A percentile compares a stretch with the other conserved stretches of the same genome.
Evolutionary conservation across 2,888 invertebrate genomes (phyloP).

Genomic region (Drosophila multiciliata): DNA sequence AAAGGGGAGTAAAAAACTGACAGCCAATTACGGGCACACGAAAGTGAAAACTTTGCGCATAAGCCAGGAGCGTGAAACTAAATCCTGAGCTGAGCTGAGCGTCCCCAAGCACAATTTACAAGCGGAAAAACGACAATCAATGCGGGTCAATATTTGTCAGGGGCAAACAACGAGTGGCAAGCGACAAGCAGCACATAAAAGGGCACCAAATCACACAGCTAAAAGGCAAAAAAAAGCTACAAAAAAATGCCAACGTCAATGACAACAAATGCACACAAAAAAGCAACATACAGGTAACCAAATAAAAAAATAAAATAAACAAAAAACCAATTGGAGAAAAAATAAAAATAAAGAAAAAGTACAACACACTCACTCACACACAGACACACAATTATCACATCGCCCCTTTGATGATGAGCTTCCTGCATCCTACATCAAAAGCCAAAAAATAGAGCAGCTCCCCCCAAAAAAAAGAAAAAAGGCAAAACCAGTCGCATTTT

Average conservation of each 20-base stretch:
- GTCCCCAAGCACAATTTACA: conserved; percentile 70
- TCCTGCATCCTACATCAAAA: conserved; percentile 73
- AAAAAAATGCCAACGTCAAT: conserved; percentile 36
- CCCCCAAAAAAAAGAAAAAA: conserved; percentile 15
- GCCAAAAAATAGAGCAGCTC: conserved; percentile 74
- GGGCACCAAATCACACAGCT: conserved; percentile 67
- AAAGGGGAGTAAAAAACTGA: neutral
- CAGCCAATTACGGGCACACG: conserved; percentile 62
- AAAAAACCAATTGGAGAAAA: conserved; percentile 1
- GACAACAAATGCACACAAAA: conserved; percentile 44
- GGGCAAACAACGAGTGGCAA: conserved; percentile 63
- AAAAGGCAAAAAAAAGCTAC: conserved; percentile 60
- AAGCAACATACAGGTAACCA: conserved; percentile 50
- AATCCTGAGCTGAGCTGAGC: conserved; percentile 25
- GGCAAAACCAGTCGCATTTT: conserved; percentile 46
- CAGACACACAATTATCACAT: conserved; percentile 71
- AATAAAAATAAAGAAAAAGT: conserved; percentile 3
- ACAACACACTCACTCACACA: conserved; percentile 26
- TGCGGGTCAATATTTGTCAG: conserved; percentile 83
- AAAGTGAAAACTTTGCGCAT: conserved; percentile 68
- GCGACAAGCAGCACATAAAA: conserved; percentile 45
- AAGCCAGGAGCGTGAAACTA: conserved; percentile 52
- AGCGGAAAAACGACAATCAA: conserved; percentile 84
- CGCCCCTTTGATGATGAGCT: conserved; percentile 76
- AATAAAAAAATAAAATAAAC: conserved; percentile 7